phyloP scores from a whole-genome alignment of 1,140 invertebrate genomes.

The Trypoxylus dichotomus region DNA sequence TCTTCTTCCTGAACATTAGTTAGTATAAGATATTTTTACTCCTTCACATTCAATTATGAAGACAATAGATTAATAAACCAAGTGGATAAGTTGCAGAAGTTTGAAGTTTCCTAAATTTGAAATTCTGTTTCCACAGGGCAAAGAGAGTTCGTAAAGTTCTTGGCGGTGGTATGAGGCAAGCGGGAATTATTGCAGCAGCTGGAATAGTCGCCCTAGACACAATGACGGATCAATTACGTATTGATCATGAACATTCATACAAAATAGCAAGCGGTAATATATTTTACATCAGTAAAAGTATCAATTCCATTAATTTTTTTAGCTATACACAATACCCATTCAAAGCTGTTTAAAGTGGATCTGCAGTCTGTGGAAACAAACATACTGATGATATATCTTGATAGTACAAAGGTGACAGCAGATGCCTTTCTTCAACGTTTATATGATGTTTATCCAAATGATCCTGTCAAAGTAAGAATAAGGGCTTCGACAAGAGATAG shows the following conservation, averaged over 20 bases:
- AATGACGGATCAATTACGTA: slow-evolving; percentile 66
- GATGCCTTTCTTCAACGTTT: slow-evolving; percentile 63
- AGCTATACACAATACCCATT: slow-evolving; percentile 64
- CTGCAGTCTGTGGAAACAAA: slow-evolving; percentile 72
- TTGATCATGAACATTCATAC: slow-evolving; percentile 75
- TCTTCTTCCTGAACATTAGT: too few relatives aligned
- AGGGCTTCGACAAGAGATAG: slow-evolving; percentile 60
- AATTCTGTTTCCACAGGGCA: slow-evolving; percentile 60
- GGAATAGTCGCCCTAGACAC: slow-evolving; percentile 81
- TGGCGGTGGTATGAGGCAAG: slow-evolving; percentile 91
- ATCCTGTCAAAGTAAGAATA: slow-evolving; percentile 59
- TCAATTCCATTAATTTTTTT: slow-evolving; percentile 41
- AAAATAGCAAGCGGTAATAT: slow-evolving; percentile 70
- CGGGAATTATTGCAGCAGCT: slow-evolving; percentile 85
- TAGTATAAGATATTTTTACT: too few relatives aligned
- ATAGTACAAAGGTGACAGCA: slow-evolving; percentile 55
- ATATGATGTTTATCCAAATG: slow-evolving; percentile 57
- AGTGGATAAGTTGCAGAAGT: background rate
- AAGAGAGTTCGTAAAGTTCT: slow-evolving; percentile 78
- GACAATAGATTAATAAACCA: too few relatives aligned
- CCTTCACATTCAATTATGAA: too few relatives aligned
- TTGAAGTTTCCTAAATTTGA: background rate
- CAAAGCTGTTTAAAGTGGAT: slow-evolving; percentile 62
- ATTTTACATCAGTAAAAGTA: background rate
- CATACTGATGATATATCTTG: slow-evolving; percentile 72